A percentile compares a stretch with the other conserved stretches of the same genome.
These are phyloP conservation scores for Typhlichthys eigenmanni DNA, from an alignment of 2,797 vertebrate genomes.

Conservation along the genomic window DNA sequence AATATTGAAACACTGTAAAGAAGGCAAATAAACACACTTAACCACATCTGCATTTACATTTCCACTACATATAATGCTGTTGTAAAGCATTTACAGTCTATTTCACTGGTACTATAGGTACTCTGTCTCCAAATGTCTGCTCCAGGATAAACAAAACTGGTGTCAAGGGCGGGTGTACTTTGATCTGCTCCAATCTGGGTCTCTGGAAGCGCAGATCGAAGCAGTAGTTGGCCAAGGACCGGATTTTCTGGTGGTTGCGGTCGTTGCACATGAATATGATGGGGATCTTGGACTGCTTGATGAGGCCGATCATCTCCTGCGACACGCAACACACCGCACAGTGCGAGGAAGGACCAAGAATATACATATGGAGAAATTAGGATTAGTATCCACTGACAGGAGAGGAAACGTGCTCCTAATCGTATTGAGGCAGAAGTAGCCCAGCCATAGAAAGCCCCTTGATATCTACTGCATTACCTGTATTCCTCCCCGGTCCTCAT, in stretches of 20 bases:
- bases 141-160: background rate
- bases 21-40: too few relatives aligned
- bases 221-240: slow-evolving; percentile 94
- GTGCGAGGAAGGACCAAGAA: background rate
- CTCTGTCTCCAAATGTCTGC: too few relatives aligned
- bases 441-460: background rate
- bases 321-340: background rate
- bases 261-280: slow-evolving; percentile 99
- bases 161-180: slow-evolving; percentile 71
- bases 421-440: too few relatives aligned
- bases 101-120: too few relatives aligned
- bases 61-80: too few relatives aligned
- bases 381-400: too few relatives aligned
- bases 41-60: too few relatives aligned
- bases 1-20: background rate
- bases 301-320: slow-evolving; percentile 92
- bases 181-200: slow-evolving; percentile 94
- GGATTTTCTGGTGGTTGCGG: slow-evolving; percentile 95
- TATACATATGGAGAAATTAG: too few relatives aligned
- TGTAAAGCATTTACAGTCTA: too few relatives aligned
- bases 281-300: slow-evolving; percentile 90
- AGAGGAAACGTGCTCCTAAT: too few relatives aligned
- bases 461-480: slow-evolving; percentile 77
- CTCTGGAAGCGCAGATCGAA: slow-evolving; percentile 95
- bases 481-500: slow-evolving; percentile 94